Percentiles rank a stretch among this genome's conserved stretches.
Evolutionary conservation across 1,140 invertebrate species (phyloP).

Genomic region (Sitobion miscanthi): DNA sequence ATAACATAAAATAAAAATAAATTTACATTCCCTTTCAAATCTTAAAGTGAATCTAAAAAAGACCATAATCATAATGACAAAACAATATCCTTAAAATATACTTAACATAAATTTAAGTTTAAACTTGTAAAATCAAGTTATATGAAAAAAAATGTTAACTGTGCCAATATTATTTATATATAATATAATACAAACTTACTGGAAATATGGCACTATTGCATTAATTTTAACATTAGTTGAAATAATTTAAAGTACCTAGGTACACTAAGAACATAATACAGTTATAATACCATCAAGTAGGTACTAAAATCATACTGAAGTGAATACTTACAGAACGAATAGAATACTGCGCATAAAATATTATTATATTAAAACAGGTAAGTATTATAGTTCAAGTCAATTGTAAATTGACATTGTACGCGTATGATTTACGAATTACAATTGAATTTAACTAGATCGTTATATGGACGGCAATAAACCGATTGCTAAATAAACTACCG

Average conservation of each 20-base stretch:
- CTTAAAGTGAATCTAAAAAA: background rate
- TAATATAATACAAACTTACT: background rate
- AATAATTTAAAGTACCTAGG: background rate
- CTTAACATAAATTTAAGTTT: background rate
- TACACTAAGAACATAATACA: background rate
- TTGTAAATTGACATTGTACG: background rate
- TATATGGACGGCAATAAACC: background rate
- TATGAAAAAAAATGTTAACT: too few relatives aligned
- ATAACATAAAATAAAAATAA: background rate
- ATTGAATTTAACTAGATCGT: background rate
- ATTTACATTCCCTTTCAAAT: background rate
- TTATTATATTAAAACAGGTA: background rate
- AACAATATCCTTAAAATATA: background rate
- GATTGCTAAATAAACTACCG: background rate
- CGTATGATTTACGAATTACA: background rate
- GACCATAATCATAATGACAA: background rate
- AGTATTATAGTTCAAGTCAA: background rate
- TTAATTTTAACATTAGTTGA: background rate
- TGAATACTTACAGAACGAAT: conserved; percentile 3
- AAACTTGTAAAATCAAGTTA: background rate
- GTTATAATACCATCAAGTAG: background rate
- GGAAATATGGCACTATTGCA: background rate
- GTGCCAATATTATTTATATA: background rate
- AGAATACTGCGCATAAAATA: conserved; percentile 10
- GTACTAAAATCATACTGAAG: background rate